A percentile compares a stretch with the other conserved stretches of the same genome.
These are phyloP conservation scores for Trinorchestia longiramus DNA, from an alignment of 1,140 invertebrate genomes.

Conservation along the genomic window DNA sequence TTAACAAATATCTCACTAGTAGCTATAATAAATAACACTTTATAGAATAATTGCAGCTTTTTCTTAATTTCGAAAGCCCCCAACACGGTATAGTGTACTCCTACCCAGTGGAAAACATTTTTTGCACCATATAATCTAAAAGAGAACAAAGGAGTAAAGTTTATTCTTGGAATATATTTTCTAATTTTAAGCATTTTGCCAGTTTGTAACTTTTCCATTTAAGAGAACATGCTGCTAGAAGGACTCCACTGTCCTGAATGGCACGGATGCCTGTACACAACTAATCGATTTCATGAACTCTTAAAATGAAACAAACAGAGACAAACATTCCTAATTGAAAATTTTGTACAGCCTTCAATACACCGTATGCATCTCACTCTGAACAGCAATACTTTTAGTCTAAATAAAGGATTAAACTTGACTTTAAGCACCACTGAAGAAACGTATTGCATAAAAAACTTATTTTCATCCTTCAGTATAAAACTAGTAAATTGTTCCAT, in stretches of 20 bases:
- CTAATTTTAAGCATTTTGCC: background rate
- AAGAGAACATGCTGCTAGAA: background rate
- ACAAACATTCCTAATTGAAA: background rate
- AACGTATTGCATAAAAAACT: too few species aligned
- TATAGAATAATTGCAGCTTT: too few species aligned
- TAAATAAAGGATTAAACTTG: too few species aligned
- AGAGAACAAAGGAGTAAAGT: background rate
- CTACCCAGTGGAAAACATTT: background rate
- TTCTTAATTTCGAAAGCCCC: too few species aligned
- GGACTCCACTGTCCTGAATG: background rate
- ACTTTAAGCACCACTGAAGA: too few species aligned
- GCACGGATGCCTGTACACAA: background rate
- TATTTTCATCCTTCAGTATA: too few species aligned
- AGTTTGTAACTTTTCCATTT: background rate
- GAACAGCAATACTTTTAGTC: too few species aligned
- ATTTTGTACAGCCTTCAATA: background rate
- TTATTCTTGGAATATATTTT: background rate
- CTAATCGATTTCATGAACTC: background rate
- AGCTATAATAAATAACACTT: too few species aligned
- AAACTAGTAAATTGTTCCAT: too few species aligned
- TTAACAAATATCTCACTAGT: background rate
- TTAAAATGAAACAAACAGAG: background rate
- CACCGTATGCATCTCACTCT: too few species aligned
- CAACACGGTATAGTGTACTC: background rate
- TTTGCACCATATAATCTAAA: background rate